Evolutionary conservation across 2,797 vertebrate genomes (phyloP), one percentile per base, ranked within the genome.

Genomic region (Chiloscyllium punctatum): DNA sequence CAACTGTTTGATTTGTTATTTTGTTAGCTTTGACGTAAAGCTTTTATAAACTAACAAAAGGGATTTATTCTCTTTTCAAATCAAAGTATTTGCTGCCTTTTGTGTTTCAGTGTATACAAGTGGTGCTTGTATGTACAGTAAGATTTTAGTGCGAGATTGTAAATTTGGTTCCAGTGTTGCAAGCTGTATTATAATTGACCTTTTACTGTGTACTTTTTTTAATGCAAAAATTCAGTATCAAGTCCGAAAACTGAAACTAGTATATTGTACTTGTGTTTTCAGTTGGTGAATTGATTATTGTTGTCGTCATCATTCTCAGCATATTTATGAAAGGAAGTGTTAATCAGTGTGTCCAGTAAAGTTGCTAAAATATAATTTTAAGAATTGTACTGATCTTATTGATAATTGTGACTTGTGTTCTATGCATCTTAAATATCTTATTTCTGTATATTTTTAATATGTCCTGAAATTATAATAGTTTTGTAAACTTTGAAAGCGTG

Each of bases 151-250:
- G 94, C 11, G n/a, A 30, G 51, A 11, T 57, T 77, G 27, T 95
- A 74, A 53, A 95, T 71, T 95, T 33, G 48, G 68, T 16, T 77
- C 11, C 27, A 51, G 33, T 53, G 30, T 30, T 74, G 94, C 69
- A 94, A 74, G 94, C 68, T 53, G 51, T 94, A 94, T 94, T 94
- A 71, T 48, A 94, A 23, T 33, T 95, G n/a, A 77, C 42, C 16
- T 95, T 62, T 95, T 95, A 23, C 5, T 74, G 71, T 53, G 57
- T 90, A 62, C 33, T 8, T 91, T 30, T 91, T 91, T 91, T 91
- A 53, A 77, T 62, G 71, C 74, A 77, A 74, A 77, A 77, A 3
- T 48, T 74, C 92, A 51, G 92, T 33, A 74, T 72, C 53, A 77
- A 77, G 51, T 77, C 9, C n/a, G 48, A 48, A 42, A 94, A 68